Evolutionary conservation across 2,888 invertebrate species (phyloP), one percentile per base, ranked within the genome.

Genomic region (Cantharis rufa): DNA sequence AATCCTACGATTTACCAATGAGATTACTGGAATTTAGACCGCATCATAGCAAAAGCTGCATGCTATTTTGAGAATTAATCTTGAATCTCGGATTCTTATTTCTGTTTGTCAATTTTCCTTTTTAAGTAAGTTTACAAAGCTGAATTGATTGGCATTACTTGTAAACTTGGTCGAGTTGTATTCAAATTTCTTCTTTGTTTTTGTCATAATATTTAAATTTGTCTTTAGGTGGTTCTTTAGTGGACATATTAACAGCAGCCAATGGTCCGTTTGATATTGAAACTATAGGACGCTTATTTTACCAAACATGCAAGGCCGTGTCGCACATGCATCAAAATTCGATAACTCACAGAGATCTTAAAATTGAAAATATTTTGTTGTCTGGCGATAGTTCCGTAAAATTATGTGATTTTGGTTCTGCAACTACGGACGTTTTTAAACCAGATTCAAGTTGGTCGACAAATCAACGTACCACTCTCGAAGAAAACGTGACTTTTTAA

Each of bases 321-420:
- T 94, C 96, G 82, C 97, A 98, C 86, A 95, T 99, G 95, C 99
- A 99, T 86, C 91, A 91, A 62, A 96, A 96, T 88, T 91, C 91
- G 68, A 94, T 99, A 78, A 94, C 95, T 69, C 99, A 99, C 89
- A 91, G 98, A 84, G 99, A 99, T 90, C 93, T 99, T 84, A 99
- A 99, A 91, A 91, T 96, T 81, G 99, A 99, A 90, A 99, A 99
- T 89, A 93, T 99, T 85, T 89, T 99, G 79, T 92, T 99, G 83
- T 94, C 96, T 79, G 91, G 91, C 84, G 94, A 96, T 89, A 96
- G 96, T 85, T 90, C 90, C 84, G 92, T 99, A 69, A 99, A 98
- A 88, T 90, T 99, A 80, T 99, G 99, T 90, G 99, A 99, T 90
- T 99, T 99, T 90, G 99, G 99, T 24, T 98, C 98, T 80, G 95